Evolutionary conservation across 2,888 invertebrate genomes (phyloP).

Genomic region (Schrankia costaestrigalis): DNA sequence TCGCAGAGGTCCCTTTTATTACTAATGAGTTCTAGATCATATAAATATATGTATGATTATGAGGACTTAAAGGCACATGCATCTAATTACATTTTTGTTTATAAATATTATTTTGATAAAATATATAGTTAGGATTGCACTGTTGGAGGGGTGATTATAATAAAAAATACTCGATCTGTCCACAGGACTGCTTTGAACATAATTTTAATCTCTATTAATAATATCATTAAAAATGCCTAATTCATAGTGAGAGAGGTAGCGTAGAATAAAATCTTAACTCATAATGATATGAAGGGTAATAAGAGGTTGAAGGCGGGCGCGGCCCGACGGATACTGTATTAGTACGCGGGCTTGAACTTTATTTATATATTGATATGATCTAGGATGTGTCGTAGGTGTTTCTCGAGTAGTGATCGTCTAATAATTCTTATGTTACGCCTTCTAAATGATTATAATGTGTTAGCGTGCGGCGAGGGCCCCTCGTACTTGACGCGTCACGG

Average conservation of each 20-base stretch:
- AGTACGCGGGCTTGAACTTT: slow-evolving; percentile 58
- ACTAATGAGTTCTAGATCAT: slow-evolving; percentile 78
- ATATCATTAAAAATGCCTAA: slow-evolving; percentile 70
- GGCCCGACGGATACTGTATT: slow-evolving; percentile 51
- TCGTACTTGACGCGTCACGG: slow-evolving; percentile 35
- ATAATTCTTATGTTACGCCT: slow-evolving; percentile 77
- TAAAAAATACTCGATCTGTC: slow-evolving; percentile 49
- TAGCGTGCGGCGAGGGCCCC: slow-evolving; percentile 44
- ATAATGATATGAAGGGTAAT: slow-evolving; percentile 57
- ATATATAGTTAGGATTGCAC: slow-evolving; percentile 45
- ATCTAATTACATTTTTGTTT: slow-evolving; percentile 34
- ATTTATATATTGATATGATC: slow-evolving; percentile 81
- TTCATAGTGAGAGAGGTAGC: slow-evolving; percentile 76
- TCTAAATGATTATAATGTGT: slow-evolving; percentile 59
- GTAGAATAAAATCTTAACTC: slow-evolving; percentile 67
- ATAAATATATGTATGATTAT: slow-evolving; percentile 71
- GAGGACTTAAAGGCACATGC: slow-evolving; percentile 40
- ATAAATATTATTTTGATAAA: slow-evolving; percentile 37
- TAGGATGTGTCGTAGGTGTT: slow-evolving; percentile 79
- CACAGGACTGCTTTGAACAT: slow-evolving; percentile 54
- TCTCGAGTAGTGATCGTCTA: slow-evolving; percentile 78
- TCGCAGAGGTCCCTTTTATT: slow-evolving; percentile 55
- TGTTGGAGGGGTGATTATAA: slow-evolving; percentile 39
- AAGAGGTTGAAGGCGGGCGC: slow-evolving; percentile 31
- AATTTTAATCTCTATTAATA: slow-evolving; percentile 64